A percentile compares a stretch with the other conserved stretches of the same genome.
These are phyloP conservation scores for Oppia nitens DNA, from an alignment of 1,140 invertebrate species.

Conservation along the genomic window DNA sequence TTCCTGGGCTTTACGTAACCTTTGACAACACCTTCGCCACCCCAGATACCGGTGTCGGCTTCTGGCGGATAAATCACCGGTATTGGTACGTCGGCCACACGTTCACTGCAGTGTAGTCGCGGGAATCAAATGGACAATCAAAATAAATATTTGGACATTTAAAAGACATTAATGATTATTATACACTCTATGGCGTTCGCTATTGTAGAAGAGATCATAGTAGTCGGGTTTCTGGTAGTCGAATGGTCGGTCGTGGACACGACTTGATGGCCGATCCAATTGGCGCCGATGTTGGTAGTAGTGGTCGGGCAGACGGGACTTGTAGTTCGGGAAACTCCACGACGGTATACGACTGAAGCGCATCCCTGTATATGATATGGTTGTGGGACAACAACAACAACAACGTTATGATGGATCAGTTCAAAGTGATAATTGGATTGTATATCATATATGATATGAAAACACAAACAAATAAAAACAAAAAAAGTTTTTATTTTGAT, in stretches of 20 bases:
- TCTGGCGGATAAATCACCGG: slow-evolving; percentile 59
- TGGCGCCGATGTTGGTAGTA: slow-evolving; percentile 76
- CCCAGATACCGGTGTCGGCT: slow-evolving; percentile 74
- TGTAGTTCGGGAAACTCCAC: slow-evolving; percentile 6
- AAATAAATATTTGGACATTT: slow-evolving; percentile 14
- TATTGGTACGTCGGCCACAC: slow-evolving; percentile 58
- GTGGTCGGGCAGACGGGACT: slow-evolving; percentile 45
- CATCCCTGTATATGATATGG: slow-evolving; percentile 7
- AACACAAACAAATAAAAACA: too few relatives aligned
- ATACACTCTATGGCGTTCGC: slow-evolving; percentile 8
- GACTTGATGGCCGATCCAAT: slow-evolving; percentile 47
- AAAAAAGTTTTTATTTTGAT: too few relatives aligned
- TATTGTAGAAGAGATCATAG: slow-evolving; percentile 30
- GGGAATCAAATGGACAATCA: slow-evolving; percentile 12
- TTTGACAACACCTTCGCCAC: slow-evolving; percentile 82
- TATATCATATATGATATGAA: too few relatives aligned
- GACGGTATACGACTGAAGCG: slow-evolving; percentile 6
- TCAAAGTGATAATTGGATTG: too few relatives aligned
- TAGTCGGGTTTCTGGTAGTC: slow-evolving; percentile 38
- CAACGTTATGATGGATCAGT: too few relatives aligned
- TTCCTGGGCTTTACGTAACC: slow-evolving; percentile 49
- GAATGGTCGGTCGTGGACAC: slow-evolving; percentile 66
- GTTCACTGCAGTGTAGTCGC: slow-evolving; percentile 29
- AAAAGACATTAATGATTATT: slow-evolving; percentile 14
- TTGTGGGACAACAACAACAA: too few relatives aligned